Percentiles rank a stretch among this genome's conserved stretches.
These are phyloP conservation scores for Abrostola triplasia DNA, from an alignment of 2,888 invertebrate genomes.

Conservation along the genomic window DNA sequence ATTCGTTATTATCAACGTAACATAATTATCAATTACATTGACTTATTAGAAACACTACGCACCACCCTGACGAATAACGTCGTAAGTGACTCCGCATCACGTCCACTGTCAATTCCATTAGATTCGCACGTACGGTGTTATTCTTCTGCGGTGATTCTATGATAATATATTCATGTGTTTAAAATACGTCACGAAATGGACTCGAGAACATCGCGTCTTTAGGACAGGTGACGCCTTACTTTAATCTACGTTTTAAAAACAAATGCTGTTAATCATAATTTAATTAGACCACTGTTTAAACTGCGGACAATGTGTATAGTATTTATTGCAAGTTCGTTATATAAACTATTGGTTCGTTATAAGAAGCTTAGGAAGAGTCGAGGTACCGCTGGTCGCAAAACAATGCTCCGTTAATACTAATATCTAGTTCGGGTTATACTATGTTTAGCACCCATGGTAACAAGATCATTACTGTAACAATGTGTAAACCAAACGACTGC, in stretches of 20 bases:
- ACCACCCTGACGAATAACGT: conserved; percentile 16
- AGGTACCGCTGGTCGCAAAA: conserved; percentile 38
- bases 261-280: conserved; percentile 29
- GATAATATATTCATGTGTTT: conserved; percentile 15
- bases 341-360: conserved; percentile 44
- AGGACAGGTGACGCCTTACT: conserved; percentile 23
- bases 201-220: conserved; percentile 21
- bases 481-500: conserved; percentile 23
- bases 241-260: conserved; percentile 24
- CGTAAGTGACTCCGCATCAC: conserved; percentile 17
- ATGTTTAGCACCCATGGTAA: conserved; percentile 48
- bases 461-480: conserved; percentile 41
- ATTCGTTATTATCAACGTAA: conserved; percentile 33
- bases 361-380: conserved; percentile 48
- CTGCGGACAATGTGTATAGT: conserved; percentile 33
- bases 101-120: conserved; percentile 27
- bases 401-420: conserved; percentile 10
- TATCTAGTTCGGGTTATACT: conserved; percentile 15
- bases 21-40: conserved; percentile 37
- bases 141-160: conserved; percentile 13
- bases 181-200: conserved; percentile 18
- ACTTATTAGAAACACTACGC: conserved; percentile 24
- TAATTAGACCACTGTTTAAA: conserved; percentile 21
- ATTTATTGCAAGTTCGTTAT: conserved; percentile 43
- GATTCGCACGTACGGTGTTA: conserved; percentile 18